phyloP scores from a whole-genome alignment of 2,888 invertebrate species.

The Sinelater perroti region DNA sequence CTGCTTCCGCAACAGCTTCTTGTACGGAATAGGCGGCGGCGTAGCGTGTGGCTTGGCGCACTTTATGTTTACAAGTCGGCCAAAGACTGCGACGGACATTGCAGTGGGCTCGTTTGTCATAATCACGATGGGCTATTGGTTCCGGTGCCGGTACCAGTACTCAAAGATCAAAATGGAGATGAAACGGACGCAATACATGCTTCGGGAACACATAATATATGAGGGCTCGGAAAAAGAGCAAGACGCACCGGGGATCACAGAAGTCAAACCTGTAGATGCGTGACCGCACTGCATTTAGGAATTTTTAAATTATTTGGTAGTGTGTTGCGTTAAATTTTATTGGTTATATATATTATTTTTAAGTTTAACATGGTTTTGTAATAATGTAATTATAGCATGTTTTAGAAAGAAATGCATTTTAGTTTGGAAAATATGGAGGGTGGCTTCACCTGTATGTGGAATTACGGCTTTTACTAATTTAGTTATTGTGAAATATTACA shows the following conservation, averaged over 20 bases:
- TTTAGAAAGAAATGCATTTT: too few species aligned
- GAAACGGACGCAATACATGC: constrained; percentile 67
- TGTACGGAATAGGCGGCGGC: constrained; percentile 78
- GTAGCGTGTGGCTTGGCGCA: constrained; percentile 71
- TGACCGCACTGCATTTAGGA: too few species aligned
- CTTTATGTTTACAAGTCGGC: constrained; percentile 79
- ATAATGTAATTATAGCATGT: too few species aligned
- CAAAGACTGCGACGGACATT: constrained; percentile 69
- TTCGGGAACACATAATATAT: constrained; percentile 68
- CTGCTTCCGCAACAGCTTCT: constrained; percentile 80
- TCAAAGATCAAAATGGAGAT: constrained; percentile 73
- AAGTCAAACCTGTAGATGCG: constrained; percentile 19
- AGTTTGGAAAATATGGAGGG: too few species aligned
- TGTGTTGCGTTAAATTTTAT: too few species aligned
- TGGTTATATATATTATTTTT: too few species aligned
- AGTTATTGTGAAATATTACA: too few species aligned
- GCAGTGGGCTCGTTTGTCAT: constrained; percentile 73
- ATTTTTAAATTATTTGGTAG: too few species aligned
- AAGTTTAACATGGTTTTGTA: too few species aligned
- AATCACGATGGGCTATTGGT: constrained; percentile 75
- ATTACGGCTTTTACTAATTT: too few species aligned
- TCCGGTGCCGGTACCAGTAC: constrained; percentile 74
- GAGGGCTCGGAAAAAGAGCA: constrained; percentile 71
- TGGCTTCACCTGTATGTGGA: too few species aligned
- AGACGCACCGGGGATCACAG: constrained; percentile 46